Base-by-base conservation (phyloP, 2,113 vertebrate genomes). In the Ivindomyrus marchei region DNA sequence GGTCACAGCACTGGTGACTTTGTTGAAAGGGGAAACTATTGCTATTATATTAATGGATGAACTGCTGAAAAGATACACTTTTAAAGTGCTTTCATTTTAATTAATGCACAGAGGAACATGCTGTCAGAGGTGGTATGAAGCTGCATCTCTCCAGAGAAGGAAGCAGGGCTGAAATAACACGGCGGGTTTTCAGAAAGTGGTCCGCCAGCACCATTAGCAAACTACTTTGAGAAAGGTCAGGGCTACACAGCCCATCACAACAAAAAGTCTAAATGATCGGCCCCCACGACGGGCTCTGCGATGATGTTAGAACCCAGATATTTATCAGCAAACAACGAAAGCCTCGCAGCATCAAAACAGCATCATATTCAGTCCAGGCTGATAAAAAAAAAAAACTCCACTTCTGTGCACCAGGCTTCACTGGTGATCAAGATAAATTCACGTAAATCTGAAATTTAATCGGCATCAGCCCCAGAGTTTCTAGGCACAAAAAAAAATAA, bases 51-150 rank as follows among this genome's bases (percentile, higher is more conserved):
- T 85, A 24, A 85, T 85, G 83, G 19, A 85, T 47, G 42, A 46
- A 15, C 27, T 87, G 85, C 47, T 50, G 47, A 53, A 39, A 52
- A 56, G 15, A 87, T 15, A 87, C 49, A 87, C 27, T 53, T 27
- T n/a, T 46, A 85, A 87, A 36, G 50, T 31, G 15, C 50, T 85
- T 87, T 87, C 49, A 56, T 87, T 87, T 36, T 87, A 87, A 87
- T 87, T 52, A 87, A 53, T 53, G 85, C 45, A 50, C 84, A 49
- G 84, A 86, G 47, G 24, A 27, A 31, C 85, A 36, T 56, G 49
- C 47, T 53, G 50, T n/a, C 85, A 31, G 85, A 36, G 47, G 13
- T 31, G 27, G 50, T 15, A 39, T 53, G 15, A 3, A 56, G 27
- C 27, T 50, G 27, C 46, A 87, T 11, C 85, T 53, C 49, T 87